A percentile compares a stretch with the other conserved stretches of the same genome.
Evolutionary conservation across 2,888 invertebrate genomes (phyloP).

Genomic region (Branchellion lobata): DNA sequence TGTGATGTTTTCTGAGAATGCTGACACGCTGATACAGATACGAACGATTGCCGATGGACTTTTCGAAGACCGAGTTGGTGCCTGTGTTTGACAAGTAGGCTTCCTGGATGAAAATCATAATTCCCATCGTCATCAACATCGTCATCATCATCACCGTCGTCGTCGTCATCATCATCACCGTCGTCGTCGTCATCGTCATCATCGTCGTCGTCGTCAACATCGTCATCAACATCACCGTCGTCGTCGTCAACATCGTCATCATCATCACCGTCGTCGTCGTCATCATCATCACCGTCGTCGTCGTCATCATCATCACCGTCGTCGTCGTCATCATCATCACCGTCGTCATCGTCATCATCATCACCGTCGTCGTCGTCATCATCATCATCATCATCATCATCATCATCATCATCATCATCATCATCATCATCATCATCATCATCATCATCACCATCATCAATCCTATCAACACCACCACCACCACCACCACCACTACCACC

Average conservation of each 20-base stretch:
- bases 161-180: conserved; percentile 26
- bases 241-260: conserved; percentile 32
- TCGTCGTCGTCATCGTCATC: conserved; percentile 28
- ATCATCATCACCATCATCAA: conserved; percentile 57
- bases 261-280: conserved; percentile 22
- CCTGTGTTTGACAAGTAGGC: conserved; percentile 40
- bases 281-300: conserved; percentile 17
- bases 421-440: conserved; percentile 34
- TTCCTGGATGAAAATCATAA: neutral
- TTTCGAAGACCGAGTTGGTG: conserved; percentile 55
- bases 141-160: conserved; percentile 23
- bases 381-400: conserved; percentile 35
- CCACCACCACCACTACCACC: neutral
- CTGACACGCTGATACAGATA: too few species aligned
- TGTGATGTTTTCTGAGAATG: too few species aligned
- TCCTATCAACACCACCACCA: conserved; percentile 64
- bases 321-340: conserved; percentile 27
- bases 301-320: conserved; percentile 31
- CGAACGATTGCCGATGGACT: conserved; percentile 58
- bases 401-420: conserved; percentile 21
- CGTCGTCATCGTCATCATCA: conserved; percentile 20
- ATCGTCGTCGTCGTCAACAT: conserved; percentile 12
- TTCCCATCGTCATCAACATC: conserved; percentile 14
- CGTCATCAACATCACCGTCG: neutral
- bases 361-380: conserved; percentile 8